Evolutionary conservation across 2,888 invertebrate species (phyloP), one percentile per base, ranked within the genome.

Genomic region (Acleris emargana): DNA sequence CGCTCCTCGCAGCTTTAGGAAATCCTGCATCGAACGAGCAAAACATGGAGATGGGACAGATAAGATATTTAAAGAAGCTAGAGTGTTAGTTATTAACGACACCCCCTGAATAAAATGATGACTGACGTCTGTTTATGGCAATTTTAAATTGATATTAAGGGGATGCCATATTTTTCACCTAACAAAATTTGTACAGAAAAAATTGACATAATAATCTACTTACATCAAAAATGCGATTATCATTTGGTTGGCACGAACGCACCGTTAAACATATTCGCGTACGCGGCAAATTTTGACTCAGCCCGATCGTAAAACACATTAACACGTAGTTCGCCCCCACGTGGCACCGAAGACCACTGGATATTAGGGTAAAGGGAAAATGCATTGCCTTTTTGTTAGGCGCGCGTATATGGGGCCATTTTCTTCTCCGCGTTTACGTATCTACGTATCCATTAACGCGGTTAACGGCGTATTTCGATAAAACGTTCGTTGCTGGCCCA

Each of bases 351-450:
- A 69, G 73, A 72, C 69, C 69, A 78, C 71, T 70, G 76, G 78
- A 81, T 87, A 88, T 86, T 83, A 79, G 84, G 80, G 80, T 78
- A 81, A 81, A 83, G 82, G 82, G 83, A 83, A 81, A 87, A 88
- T 88, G 88, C 90, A 91, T 87, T 83, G 85, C 81, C 86, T 90
- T 90, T 89, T 89, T 88, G 88, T 91, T 89, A 89, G 89, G 84
- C 82, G 82, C 80, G 84, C 77, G 88, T 91, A 88, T 87, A 83
- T 83, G 78, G 76, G 73, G 82, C 83, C 86, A 60, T 64, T 60
- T 60, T 49, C 45, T 47, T 22, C 38, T 49, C 47, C 58, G 42
- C 38, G 16, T 38, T 58, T 25, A 47, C 60, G 51, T 64, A 52
- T 57, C 66, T 55, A 57, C 47, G 57, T 45, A 57, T 54, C 64